Percentiles rank a stretch among this genome's conserved stretches.
These are phyloP conservation scores for Zoanthus solanderi DNA, from an alignment of 92 coral and sea anemone species.

Conservation along the genomic window DNA sequence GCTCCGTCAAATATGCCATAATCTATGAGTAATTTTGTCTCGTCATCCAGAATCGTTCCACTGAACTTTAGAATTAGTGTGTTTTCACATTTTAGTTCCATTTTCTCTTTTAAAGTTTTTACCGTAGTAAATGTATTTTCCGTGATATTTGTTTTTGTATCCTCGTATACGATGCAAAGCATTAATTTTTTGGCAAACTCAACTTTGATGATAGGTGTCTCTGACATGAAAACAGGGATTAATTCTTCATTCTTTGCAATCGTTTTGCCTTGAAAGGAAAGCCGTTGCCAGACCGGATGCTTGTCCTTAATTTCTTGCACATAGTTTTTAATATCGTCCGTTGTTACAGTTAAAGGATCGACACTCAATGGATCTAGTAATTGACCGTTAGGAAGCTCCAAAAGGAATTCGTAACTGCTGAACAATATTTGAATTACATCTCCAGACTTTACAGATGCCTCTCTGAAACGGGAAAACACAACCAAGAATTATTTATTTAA, in stretches of 20 bases:
- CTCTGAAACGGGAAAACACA: neutral
- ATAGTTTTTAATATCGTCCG: neutral
- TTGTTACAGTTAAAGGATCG: neutral
- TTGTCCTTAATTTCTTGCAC: neutral
- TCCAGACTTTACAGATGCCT: neutral
- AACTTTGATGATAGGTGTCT: neutral
- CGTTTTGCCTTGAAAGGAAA: slow-evolving; percentile 9
- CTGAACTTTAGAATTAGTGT: neutral
- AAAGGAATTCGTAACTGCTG: neutral
- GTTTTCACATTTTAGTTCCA: neutral
- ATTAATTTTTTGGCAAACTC: neutral
- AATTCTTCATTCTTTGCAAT: neutral
- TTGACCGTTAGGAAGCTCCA: neutral
- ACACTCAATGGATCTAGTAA: neutral
- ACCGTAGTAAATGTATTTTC: neutral
- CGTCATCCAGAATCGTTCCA: neutral
- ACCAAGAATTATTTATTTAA: neutral
- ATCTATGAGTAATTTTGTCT: slow-evolving; percentile 1
- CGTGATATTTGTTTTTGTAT: neutral
- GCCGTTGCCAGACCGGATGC: neutral
- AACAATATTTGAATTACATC: neutral
- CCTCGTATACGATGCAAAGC: neutral
- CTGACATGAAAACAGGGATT: neutral
- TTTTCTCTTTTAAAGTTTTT: slow-evolving; percentile 1
- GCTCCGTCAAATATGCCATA: neutral